A percentile compares a stretch with the other conserved stretches of the same genome.
Evolutionary conservation across 37 sponge, comb jelly and placozoan genomes (phyloP).

Genomic region (Aplysina aerophoba): DNA sequence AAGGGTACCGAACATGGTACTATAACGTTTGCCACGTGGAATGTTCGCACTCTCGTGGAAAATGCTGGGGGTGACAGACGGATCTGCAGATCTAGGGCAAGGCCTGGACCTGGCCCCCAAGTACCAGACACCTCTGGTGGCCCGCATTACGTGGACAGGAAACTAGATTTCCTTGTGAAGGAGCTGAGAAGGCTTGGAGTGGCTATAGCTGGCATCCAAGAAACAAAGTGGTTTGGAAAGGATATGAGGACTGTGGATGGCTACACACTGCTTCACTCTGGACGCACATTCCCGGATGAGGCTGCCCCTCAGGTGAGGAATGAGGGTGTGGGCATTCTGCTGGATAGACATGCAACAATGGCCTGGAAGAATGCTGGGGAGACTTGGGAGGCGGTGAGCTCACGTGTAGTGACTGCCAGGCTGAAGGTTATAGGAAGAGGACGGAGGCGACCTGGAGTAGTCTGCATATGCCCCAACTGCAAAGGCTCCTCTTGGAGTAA

Average conservation of each 20-base stretch:
- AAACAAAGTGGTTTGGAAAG: conserved; percentile 49
- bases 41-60: too few species aligned
- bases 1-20: too few species aligned
- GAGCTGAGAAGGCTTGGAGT: background rate
- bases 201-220: conserved; percentile 36
- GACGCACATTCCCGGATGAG: too few species aligned
- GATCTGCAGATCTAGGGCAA: too few species aligned
- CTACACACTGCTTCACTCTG: conserved; percentile 14
- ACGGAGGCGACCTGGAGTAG: background rate
- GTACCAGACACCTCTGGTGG: too few species aligned
- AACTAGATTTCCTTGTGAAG: background rate
- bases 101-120: too few species aligned
- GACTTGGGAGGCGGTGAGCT: conserved; percentile 34
- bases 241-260: conserved; percentile 27
- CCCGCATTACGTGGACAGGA: background rate
- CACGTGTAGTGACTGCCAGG: too few species aligned
- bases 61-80: too few species aligned
- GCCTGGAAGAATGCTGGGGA: conserved; percentile 27
- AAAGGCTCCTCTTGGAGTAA: background rate
- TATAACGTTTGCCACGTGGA: too few species aligned
- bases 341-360: background rate
- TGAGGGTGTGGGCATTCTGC: conserved; percentile 18
- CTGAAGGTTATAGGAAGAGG: background rate
- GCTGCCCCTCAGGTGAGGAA: background rate
- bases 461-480: conserved; percentile 24